Conservation (phyloP, 1,140 invertebrate species). For the Ptiloglossa arizonensis region DNA sequence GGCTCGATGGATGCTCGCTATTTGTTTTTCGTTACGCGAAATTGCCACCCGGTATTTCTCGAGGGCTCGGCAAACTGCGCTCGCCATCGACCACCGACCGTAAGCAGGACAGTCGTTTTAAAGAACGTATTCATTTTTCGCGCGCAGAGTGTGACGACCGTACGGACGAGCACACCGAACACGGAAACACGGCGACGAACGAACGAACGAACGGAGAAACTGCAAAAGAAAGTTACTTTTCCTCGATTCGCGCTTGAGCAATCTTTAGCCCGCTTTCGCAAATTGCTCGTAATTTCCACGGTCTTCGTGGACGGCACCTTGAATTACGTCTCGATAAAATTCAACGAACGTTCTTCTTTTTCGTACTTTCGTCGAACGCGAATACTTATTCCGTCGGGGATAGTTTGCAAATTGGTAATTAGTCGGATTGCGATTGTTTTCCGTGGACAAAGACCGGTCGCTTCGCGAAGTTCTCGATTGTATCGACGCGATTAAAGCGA, state of each 20-base stretch:
- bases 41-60: constrained; percentile 71
- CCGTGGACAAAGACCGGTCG: too few species aligned
- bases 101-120: constrained; percentile 57
- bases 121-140: constrained; percentile 63
- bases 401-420: too few species aligned
- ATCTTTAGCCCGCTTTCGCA: neutral
- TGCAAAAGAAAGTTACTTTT: neutral
- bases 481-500: neutral
- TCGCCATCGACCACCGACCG: constrained; percentile 69
- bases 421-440: too few species aligned
- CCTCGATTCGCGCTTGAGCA: neutral
- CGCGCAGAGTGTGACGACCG: constrained; percentile 36
- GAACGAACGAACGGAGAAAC: neutral
- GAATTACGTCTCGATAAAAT: neutral
- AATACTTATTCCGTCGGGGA: too few species aligned
- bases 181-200: neutral
- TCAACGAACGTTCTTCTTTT: neutral
- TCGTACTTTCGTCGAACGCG: neutral
- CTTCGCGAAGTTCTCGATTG: too few species aligned
- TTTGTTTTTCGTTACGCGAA: constrained; percentile 77
- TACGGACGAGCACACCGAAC: neutral
- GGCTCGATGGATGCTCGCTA: constrained; percentile 63
- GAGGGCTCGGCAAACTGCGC: constrained; percentile 72
- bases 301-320: neutral
- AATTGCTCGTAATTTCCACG: constrained; percentile 9